These are phyloP conservation scores for Stramonita haemastoma DNA, from an alignment of 2,888 invertebrate genomes.

Conservation along the genomic window DNA sequence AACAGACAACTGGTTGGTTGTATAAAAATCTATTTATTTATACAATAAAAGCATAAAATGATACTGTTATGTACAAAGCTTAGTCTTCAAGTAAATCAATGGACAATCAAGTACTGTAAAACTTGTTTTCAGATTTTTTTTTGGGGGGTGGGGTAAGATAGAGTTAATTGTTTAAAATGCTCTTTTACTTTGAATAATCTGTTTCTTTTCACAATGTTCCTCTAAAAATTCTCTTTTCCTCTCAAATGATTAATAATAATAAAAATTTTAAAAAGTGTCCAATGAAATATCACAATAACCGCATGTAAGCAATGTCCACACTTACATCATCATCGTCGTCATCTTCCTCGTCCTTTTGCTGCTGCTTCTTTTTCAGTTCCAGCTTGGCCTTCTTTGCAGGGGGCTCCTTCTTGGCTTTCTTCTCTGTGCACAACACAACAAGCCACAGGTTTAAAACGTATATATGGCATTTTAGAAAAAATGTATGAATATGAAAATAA, in stretches of 20 bases:
- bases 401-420: conserved; percentile 28
- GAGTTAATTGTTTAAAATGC: background rate
- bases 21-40: too few species aligned
- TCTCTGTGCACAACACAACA: conserved; percentile 40
- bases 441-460: background rate
- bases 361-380: background rate
- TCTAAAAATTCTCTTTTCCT: background rate
- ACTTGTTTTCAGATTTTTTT: too few species aligned
- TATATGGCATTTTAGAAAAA: background rate
- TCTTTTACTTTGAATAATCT: background rate
- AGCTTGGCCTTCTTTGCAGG: background rate
- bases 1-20: too few species aligned
- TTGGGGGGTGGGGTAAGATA: too few species aligned
- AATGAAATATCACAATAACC: background rate
- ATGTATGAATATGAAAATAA: background rate
- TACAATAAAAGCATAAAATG: background rate
- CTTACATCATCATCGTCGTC: conserved; percentile 22
- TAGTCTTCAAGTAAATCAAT: background rate
- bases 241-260: background rate
- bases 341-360: background rate
- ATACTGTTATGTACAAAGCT: background rate
- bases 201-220: background rate
- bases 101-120: too few species aligned
- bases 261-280: background rate
- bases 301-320: background rate